phyloP scores from a whole-genome alignment of 2,888 invertebrate species.

The Cepaea hortensis region DNA sequence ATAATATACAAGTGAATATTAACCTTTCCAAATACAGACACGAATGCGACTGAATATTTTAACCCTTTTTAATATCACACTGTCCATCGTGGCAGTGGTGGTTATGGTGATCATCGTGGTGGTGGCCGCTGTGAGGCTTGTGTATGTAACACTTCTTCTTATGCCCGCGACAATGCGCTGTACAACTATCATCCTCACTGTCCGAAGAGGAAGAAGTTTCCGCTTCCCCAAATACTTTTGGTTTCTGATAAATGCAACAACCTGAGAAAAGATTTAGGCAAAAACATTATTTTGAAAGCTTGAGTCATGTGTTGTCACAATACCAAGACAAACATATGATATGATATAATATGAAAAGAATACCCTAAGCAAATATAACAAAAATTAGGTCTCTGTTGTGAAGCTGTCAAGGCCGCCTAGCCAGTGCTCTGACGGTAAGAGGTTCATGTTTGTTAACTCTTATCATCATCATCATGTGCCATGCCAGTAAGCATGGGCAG shows the following conservation, averaged over 20 bases:
- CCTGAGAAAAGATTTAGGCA: conserved; percentile 79
- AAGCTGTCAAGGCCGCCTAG: no score
- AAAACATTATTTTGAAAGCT: neutral
- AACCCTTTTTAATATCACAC: conserved; percentile 9
- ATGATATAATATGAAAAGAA: neutral
- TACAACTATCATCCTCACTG: conserved; percentile 81
- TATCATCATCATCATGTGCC: no score
- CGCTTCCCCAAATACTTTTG: conserved; percentile 87
- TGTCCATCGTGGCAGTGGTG: neutral
- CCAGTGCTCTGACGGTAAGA: no score
- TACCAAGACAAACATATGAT: neutral
- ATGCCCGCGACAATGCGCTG: conserved; percentile 71
- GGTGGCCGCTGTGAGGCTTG: conserved; percentile 11
- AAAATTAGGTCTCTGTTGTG: no score
- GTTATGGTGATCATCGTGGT: neutral
- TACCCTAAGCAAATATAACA: neutral
- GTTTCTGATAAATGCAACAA: conserved; percentile 95
- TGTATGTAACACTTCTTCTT: conserved; percentile 71
- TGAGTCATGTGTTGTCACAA: neutral
- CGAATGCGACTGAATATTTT: neutral
- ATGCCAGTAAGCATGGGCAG: no score
- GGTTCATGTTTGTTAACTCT: no score
- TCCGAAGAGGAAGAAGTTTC: conserved; percentile 81
- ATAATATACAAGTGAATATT: no score
- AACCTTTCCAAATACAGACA: no score